Evolutionary conservation across 2,888 invertebrate genomes (phyloP), one percentile per base, ranked within the genome.

Genomic region (Lissonota sp.): DNA sequence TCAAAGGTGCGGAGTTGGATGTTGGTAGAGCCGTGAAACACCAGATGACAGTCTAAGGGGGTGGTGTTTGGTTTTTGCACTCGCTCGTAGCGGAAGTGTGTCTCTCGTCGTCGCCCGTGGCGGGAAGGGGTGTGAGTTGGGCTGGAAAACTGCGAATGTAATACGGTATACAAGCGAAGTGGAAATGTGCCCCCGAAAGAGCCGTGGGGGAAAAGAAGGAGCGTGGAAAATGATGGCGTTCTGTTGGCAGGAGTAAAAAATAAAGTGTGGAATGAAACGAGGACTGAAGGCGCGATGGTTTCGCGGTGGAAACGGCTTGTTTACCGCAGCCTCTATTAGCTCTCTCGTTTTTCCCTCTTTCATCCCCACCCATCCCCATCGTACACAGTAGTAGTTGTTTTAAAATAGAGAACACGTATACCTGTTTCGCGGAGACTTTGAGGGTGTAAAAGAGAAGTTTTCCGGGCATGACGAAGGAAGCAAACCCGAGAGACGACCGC

Each of bases 301-400:
- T 88, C 84, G 85, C 71, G 84, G 84, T 80, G 84, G 86, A 87
- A 87, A 87, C 88, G 86, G 86, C 87, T 87, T 90, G 91, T 90
- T 90, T 90, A 90, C 87, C 87, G 81, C 86, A 84, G 85, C 84
- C 82, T 86, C 88, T 89, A 90, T 90, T 90, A 89, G 87, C 87
- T 87, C 83, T 26, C 74, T 83, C 83, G 82, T 81, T 78, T 84
- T 83, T 26, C 3, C 26, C 26, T 26, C 1, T 26, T 26, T 26
- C 26, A 26, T 3, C 26, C 26, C 26, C 26, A 26, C 3, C 3
- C 26, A 26, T 26, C 67, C 71, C 57, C 60, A 58, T 55, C 53
- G 16, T 66, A 64, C 58, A 16, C 16, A 58, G 70, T 57, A 53
- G 5, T 12, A 16, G 7, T 44, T 44, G 44, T 26, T 26, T 26